phyloP scores from a whole-genome alignment of 2,797 vertebrate genomes.

The Pangasius macronema region DNA sequence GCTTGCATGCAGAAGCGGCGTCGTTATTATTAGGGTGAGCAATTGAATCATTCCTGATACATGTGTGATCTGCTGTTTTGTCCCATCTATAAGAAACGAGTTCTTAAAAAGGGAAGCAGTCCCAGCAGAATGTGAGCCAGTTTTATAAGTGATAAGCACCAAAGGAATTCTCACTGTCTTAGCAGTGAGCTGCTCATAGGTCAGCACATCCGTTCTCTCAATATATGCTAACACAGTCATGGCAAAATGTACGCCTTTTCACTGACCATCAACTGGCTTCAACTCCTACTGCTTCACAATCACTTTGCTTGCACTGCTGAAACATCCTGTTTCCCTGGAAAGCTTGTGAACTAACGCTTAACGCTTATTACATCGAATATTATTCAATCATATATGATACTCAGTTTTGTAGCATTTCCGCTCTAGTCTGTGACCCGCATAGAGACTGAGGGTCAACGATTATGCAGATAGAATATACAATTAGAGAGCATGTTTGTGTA shows the following conservation, averaged over 20 bases:
- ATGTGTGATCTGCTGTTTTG: not conserved
- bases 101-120: not conserved
- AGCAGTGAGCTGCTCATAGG: not conserved
- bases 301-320: not conserved
- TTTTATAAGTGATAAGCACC: too few species aligned
- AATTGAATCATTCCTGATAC: not conserved
- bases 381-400: not conserved
- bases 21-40: not conserved
- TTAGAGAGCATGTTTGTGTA: not conserved
- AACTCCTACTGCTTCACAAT: not conserved
- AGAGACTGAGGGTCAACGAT: not conserved
- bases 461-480: not conserved
- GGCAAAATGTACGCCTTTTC: not conserved
- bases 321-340: not conserved
- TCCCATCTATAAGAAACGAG: not conserved
- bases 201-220: too few species aligned
- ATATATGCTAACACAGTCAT: not conserved
- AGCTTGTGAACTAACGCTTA: not conserved
- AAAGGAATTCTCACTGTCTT: not conserved
- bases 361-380: not conserved
- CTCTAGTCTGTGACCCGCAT: not conserved
- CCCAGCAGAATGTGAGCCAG: not conserved
- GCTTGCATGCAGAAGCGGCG: not conserved
- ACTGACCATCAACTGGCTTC: not conserved
- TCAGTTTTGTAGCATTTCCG: not conserved